Conservation (phyloP, 2,113 vertebrate species). For the Corynorhinus townsendii region DNA sequence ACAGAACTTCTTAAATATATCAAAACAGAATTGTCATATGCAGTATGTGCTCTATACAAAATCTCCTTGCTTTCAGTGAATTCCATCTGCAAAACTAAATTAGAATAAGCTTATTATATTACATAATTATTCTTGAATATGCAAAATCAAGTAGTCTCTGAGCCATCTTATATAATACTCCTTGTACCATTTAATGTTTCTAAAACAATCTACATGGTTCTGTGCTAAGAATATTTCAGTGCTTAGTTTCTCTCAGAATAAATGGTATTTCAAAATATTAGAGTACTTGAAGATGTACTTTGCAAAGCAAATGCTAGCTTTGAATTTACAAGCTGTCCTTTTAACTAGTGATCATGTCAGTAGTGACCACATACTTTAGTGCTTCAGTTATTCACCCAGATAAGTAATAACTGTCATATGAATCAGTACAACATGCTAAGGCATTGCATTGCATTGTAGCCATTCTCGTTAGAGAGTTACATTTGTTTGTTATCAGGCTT, state of each 20-base stretch:
- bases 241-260: constrained; percentile 24
- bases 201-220: neutral
- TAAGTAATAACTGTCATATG: constrained; percentile 70
- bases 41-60: neutral
- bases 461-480: constrained; percentile 63
- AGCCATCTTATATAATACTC: neutral
- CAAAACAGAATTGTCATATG: neutral
- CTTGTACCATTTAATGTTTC: neutral
- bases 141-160: neutral
- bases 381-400: constrained; percentile 55
- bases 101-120: constrained; percentile 14
- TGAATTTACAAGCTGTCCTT: constrained; percentile 69
- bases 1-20: neutral
- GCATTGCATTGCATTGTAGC: constrained; percentile 74
- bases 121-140: constrained; percentile 10
- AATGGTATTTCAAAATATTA: constrained; percentile 60
- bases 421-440: constrained; percentile 75
- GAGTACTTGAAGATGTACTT: constrained; percentile 44
- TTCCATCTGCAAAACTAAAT: neutral
- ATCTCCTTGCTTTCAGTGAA: neutral
- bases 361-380: constrained; percentile 67
- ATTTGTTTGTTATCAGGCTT: constrained; percentile 58
- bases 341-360: constrained; percentile 65
- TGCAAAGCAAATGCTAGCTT: constrained; percentile 66
- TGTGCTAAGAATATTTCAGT: constrained; percentile 6